Percentiles rank a stretch among this genome's conserved stretches.
Conservation (phyloP, 2,797 vertebrate species). For the Enteromius afrohamiltoni region DNA sequence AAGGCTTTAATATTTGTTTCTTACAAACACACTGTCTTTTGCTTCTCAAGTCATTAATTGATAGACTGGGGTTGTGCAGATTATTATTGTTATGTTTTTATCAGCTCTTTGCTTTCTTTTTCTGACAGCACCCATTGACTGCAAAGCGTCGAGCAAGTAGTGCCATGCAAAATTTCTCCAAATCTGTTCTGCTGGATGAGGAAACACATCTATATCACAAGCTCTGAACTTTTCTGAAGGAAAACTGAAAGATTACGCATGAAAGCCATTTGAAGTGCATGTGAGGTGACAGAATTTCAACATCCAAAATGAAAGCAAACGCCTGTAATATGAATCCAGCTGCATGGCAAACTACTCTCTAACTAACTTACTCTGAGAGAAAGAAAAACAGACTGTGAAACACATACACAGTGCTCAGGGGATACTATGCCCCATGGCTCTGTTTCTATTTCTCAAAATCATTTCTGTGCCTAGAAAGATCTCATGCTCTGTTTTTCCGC, state of each 20-base stretch:
- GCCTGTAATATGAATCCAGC: not conserved
- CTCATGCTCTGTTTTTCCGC: constrained; percentile 3
- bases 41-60: not conserved
- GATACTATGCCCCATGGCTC: constrained; percentile 32
- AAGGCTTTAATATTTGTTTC: not conserved
- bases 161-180: not conserved
- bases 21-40: not conserved
- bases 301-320: constrained; percentile 3
- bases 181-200: not conserved
- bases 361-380: constrained; percentile 9
- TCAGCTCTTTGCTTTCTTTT: not conserved
- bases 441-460: constrained; percentile 26
- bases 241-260: not conserved
- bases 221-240: not conserved
- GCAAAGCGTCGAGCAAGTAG: not conserved
- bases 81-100: too few species aligned
- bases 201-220: not conserved
- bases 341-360: constrained; percentile 1
- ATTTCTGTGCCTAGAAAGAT: constrained; percentile 23
- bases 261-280: not conserved
- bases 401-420: not conserved
- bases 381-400: constrained; percentile 9
- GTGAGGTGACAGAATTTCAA: not conserved
- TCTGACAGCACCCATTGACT: not conserved
- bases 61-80: not conserved